Base-by-base conservation (phyloP, 2,888 invertebrate species). In the Drosophila anomalata region DNA sequence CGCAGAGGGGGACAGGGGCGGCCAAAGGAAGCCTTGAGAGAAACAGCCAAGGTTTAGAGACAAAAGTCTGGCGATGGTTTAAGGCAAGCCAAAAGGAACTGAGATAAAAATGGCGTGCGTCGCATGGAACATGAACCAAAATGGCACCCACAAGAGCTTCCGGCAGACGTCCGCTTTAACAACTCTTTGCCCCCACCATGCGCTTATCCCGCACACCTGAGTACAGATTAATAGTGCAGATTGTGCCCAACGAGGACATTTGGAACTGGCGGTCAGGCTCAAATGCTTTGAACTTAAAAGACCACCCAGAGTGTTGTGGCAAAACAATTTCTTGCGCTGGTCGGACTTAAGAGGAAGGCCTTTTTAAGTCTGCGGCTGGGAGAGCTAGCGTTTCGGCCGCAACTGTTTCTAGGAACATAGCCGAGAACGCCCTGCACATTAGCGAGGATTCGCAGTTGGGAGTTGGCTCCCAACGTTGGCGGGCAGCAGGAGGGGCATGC, bases 141-240 rank as follows among this genome's bases (percentile, higher is more conserved):
- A 86, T 83, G 87, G 78, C 82, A 83, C 87, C 82, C 82, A 80
- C 87, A 86, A 83, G 84, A 80, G 84, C 70, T 80, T 83, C 82
- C 82, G 82, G 77, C 72, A 78, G 87, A 84, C 81, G 66, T 83
- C 81, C 85, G 83, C 78, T 81, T 78, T 77, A 84, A 78, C 84
- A 84, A 84, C 78, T 83, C 77, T 78, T 80, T 82, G 36, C 41
- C 14, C 52, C 60, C 52, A 63, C 20, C 20, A 52, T 20, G 17
- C 24, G 33, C 22, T 20, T 22, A 22, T 44, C 44, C 44, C 12
- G 12, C 12, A 44, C 22, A 44, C 44, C 44, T 44, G 44, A 22
- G 44, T 20, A 6, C 44, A 44, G 22, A 44, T 6, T 22, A 44
- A 12, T 44, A 22, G 44, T 2, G 36, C 36, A n/a, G 36, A n/a